Evolutionary conservation across 2,888 invertebrate genomes (phyloP).

Genomic region (Octonoba sinensis): DNA sequence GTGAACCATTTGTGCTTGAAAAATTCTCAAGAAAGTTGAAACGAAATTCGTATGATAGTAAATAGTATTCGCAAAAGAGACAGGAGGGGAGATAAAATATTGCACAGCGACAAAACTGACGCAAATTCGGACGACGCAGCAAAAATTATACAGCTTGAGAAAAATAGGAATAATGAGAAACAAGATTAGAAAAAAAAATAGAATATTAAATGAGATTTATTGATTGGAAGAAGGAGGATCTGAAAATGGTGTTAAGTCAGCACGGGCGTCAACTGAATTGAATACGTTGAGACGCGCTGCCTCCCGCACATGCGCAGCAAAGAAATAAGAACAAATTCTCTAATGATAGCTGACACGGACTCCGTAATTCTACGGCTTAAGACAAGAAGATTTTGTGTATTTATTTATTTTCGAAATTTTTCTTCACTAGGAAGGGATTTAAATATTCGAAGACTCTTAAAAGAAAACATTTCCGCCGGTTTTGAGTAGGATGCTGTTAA

Average conservation of each 20-base stretch:
- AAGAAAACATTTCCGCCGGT: conserved; percentile 15
- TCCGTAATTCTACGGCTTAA: conserved; percentile 25
- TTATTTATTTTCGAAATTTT: conserved; percentile 47
- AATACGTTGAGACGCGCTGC: conserved; percentile 28
- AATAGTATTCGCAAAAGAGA: background rate
- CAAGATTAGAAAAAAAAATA: conserved; percentile 10
- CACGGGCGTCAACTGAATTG: conserved; percentile 58
- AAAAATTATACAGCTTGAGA: conserved; percentile 28
- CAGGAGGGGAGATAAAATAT: conserved; percentile 20
- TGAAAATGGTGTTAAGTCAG: conserved; percentile 59
- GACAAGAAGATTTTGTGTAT: conserved; percentile 21
- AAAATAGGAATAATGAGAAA: conserved; percentile 48
- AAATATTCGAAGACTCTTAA: conserved; percentile 34
- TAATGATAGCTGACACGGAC: conserved; percentile 54
- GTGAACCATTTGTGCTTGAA: no score
- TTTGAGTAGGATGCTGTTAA: conserved; percentile 14
- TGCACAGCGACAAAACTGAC: conserved; percentile 52
- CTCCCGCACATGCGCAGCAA: conserved; percentile 27
- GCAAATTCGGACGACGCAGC: conserved; percentile 24
- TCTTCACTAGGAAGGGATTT: conserved; percentile 32
- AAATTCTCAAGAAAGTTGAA: no score
- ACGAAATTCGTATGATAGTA: background rate
- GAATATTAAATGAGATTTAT: conserved; percentile 62
- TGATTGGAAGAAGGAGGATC: conserved; percentile 51
- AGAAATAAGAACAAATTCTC: conserved; percentile 8